Evolutionary conservation across 2,888 invertebrate species (phyloP), one percentile per base, ranked within the genome.

Genomic region (Bhutanitis thaidina): DNA sequence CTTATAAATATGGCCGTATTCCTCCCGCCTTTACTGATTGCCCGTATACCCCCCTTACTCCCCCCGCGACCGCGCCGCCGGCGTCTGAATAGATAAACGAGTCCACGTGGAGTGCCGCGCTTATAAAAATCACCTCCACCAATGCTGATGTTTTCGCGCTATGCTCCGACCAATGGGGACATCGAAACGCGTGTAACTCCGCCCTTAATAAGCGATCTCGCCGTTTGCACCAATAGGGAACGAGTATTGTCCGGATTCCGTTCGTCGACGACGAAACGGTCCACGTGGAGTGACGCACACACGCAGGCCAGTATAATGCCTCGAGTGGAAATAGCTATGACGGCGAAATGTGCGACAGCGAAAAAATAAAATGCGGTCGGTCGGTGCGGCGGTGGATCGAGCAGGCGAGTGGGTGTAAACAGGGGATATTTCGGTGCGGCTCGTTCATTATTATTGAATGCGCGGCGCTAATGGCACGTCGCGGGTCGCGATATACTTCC

Each of bases 71-170:
- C 88, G 85, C 86, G 87, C 89, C 87, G 87, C 88, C 87, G 89
- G 88, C 89, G 88, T 89, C 89, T 89, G 90, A 90, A 90, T 90
- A 90, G 90, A 90, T 90, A 90, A 90, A 90, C 90, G 90, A 90
- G 88, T 90, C 90, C 86, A 89, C 90, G 90, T 89, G 82, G 90
- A 89, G 83, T 73, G 73, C 73, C 78, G 80, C 83, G 85, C 88
- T 89, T 89, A 89, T 86, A 89, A 90, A 89, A 89, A 90, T 88
- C 79, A 60, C 75, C 82, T 84, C 77, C 52, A 53, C 89, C 85
- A 89, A 89, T 84, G 51, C 65, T 32, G 39, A 43, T 43, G 58
- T 59, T 65, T 67, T 62, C 65, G 74, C 62, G 60, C 72, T 50
- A 56, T 50, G 35, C 58, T 62, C 59, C 46, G 50, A 44, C 90